Conservation (phyloP, 1,140 invertebrate genomes). For the Mya arenaria region DNA sequence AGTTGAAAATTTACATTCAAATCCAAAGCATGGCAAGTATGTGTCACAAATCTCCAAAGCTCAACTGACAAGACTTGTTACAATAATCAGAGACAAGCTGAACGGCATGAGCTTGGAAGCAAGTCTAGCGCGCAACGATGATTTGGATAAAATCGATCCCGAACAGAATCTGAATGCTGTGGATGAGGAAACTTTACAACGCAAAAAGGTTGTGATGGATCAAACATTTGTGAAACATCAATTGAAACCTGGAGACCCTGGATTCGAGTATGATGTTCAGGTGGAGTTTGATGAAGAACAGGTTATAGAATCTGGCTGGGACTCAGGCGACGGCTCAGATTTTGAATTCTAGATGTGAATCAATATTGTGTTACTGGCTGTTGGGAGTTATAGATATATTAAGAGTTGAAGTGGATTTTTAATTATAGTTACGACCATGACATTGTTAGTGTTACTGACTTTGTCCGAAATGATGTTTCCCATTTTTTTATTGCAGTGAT, state of each 20-base stretch:
- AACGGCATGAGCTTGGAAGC: slow-evolving; percentile 78
- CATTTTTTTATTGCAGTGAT: too few relatives aligned
- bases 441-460: too few relatives aligned
- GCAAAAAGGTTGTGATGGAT: slow-evolving; percentile 82
- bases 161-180: slow-evolving; percentile 83
- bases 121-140: slow-evolving; percentile 75
- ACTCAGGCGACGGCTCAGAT: slow-evolving; percentile 66
- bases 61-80: slow-evolving; percentile 75
- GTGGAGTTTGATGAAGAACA: slow-evolving; percentile 77
- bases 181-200: slow-evolving; percentile 77
- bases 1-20: slow-evolving; percentile 69
- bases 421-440: too few relatives aligned
- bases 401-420: too few relatives aligned
- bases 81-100: slow-evolving; percentile 75
- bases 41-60: slow-evolving; percentile 69
- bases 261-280: slow-evolving; percentile 82
- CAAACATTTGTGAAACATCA: slow-evolving; percentile 80
- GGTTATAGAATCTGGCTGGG: slow-evolving; percentile 76
- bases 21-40: slow-evolving; percentile 72
- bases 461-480: too few relatives aligned
- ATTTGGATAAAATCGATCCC: slow-evolving; percentile 77
- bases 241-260: slow-evolving; percentile 80
- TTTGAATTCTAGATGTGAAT: slow-evolving; percentile 66
- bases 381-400: too few relatives aligned
- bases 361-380: not conserved